Conservation (phyloP, 1,140 invertebrate species). For the Globodera rostochiensis region DNA sequence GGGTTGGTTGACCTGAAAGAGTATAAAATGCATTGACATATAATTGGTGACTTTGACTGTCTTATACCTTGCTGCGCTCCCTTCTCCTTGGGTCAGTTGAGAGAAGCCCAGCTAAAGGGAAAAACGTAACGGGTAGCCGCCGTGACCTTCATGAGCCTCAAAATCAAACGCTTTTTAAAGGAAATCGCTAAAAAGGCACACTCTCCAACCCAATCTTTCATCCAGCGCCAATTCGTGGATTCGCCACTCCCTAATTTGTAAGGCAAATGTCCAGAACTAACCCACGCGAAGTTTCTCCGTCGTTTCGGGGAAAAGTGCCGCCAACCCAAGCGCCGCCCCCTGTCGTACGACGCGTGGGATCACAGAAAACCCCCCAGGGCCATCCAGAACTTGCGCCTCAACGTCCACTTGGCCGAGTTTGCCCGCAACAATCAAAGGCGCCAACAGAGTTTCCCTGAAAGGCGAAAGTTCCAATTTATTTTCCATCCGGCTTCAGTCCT, state of each 20-base stretch:
- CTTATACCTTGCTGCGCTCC: conserved; percentile 84
- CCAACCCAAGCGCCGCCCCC: conserved; percentile 49
- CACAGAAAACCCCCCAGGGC: conserved; percentile 47
- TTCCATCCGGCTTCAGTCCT: not conserved
- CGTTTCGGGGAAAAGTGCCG: conserved; percentile 56
- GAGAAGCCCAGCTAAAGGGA: conserved; percentile 79
- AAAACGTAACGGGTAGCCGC: no score
- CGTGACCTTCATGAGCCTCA: conserved; percentile 1
- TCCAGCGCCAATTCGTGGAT: no score
- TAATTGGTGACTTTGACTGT: not conserved
- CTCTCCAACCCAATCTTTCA: no score
- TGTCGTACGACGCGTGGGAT: conserved; percentile 56
- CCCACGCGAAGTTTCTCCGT: conserved; percentile 50
- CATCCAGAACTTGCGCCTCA: conserved; percentile 38
- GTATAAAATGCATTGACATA: not conserved
- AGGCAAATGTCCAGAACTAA: conserved; percentile 23
- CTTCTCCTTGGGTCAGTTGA: conserved; percentile 77
- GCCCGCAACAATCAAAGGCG: conserved; percentile 54
- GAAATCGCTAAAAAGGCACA: no score
- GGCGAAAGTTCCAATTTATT: conserved; percentile 11
- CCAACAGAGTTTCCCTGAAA: conserved; percentile 56
- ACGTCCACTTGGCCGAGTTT: conserved; percentile 55
- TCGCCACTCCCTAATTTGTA: no score
- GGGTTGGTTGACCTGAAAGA: conserved; percentile 73
- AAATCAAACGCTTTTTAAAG: not conserved